Evolutionary conservation across 2,888 invertebrate genomes (phyloP), one percentile per base, ranked within the genome.

Genomic region (Ophion ellenae): DNA sequence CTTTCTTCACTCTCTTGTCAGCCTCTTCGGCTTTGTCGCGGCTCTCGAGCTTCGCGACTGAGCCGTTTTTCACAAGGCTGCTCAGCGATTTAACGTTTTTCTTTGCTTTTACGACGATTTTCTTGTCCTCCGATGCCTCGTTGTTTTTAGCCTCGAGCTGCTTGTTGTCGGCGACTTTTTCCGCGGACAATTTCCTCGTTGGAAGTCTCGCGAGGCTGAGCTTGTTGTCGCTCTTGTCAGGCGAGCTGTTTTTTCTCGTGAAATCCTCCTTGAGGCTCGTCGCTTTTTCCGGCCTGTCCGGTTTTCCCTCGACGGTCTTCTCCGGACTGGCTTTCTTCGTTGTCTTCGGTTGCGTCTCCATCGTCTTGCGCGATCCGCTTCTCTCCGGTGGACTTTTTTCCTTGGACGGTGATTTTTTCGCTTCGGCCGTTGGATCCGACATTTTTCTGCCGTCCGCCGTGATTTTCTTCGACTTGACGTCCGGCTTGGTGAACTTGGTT

Each of bases 221-320:
- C 82, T 91, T 91, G 71, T 89, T 91, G 47, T 89, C 89, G 66
- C 81, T 81, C 88, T 92, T 89, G 57, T 91, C 87, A 57, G 90
- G 88, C 80, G 91, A 89, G 40, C 81, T 40, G 78, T 86, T 86
- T 90, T 90, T 80, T 88, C 89, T 36, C 24, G 82, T 81, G 9
- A 63, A 73, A 28, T 88, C 88, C 3, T 89, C 87, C 20, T 75
- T 85, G 2, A 28, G 77, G 28, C n/a, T 76, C 78, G 45, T 61
- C 10, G 73, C 74, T 91, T 75, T 93, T 92, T 90, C 94, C 94
- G 84, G 95, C 95, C 89, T 90, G 83, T 89, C 90, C 78, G 57
- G 87, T 89, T 80, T 88, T 87, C 87, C 91, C 91, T 90, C 90
- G 90, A 89, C 45, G 5, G 89, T 80, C 78, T 92, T 92, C 59